These are phyloP conservation scores for Melinaea menophilus DNA, from an alignment of 2,888 invertebrate genomes.

Conservation along the genomic window DNA sequence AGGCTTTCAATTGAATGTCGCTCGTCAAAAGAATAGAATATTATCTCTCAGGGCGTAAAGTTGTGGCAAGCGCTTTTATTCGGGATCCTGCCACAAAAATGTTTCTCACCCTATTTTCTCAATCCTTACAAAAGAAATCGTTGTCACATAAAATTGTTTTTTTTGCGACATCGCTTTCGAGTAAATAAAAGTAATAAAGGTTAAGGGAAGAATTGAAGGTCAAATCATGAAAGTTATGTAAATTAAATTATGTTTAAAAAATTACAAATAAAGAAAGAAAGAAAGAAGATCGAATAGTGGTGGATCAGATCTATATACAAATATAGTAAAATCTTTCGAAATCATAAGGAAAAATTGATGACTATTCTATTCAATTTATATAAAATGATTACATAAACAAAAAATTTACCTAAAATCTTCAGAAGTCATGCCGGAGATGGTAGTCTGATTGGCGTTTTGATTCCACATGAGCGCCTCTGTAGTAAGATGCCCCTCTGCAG, in stretches of 20 bases:
- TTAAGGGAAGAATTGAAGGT: conserved; percentile 5
- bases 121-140: conserved; percentile 35
- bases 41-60: conserved; percentile 38
- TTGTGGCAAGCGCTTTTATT: conserved; percentile 41
- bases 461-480: conserved; percentile 99
- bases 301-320: too few species aligned
- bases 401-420: conserved; percentile 86
- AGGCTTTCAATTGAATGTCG: conserved; percentile 38
- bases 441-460: conserved; percentile 92
- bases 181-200: conserved; percentile 23
- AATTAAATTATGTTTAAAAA: not conserved
- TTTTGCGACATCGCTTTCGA: conserved; percentile 15
- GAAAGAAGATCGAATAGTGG: too few species aligned
- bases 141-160: conserved; percentile 31
- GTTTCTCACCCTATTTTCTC: conserved; percentile 31
- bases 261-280: too few species aligned
- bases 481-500: conserved; percentile 98
- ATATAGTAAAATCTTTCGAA: not conserved
- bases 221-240: not conserved
- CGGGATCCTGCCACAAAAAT: conserved; percentile 37
- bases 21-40: conserved; percentile 42
- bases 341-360: not conserved
- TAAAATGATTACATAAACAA: not conserved
- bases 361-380: not conserved
- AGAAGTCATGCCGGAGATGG: conserved; percentile 97